phyloP scores from a whole-genome alignment of 1,140 invertebrate genomes.

The Trachymyrmex septentrionalis region DNA sequence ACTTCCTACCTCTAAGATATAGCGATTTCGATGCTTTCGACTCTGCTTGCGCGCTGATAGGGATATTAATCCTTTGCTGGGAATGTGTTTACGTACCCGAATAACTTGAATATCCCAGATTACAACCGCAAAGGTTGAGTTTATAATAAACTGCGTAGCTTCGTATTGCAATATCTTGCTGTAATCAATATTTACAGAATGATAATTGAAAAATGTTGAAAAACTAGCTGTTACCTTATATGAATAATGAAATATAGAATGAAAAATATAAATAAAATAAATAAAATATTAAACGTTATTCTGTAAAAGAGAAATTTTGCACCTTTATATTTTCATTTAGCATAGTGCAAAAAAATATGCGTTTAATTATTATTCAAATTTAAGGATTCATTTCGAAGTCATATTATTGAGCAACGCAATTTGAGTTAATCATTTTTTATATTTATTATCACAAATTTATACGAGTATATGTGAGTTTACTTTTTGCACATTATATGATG shows the following conservation, averaged over 20 bases:
- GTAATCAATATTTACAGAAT: not conserved
- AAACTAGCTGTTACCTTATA: not conserved
- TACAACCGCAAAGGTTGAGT: not conserved
- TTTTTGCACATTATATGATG: no score
- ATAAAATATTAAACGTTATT: not conserved
- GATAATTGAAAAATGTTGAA: not conserved
- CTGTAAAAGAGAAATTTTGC: not conserved
- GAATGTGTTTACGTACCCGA: not conserved
- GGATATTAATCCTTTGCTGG: constrained; percentile 15
- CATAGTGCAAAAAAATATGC: not conserved
- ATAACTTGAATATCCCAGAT: constrained; percentile 24
- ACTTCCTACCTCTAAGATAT: not conserved
- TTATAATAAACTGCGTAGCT: constrained; percentile 26
- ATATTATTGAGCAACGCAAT: not conserved
- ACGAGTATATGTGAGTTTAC: not conserved
- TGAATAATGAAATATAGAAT: no score
- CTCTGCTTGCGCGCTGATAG: not conserved
- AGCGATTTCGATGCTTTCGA: not conserved
- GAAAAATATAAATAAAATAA: not conserved
- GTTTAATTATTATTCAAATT: not conserved
- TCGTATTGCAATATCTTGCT: not conserved
- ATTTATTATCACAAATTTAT: not conserved
- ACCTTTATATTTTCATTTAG: not conserved
- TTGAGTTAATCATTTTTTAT: not conserved
- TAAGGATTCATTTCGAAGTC: not conserved